These are phyloP conservation scores for Kradibia gibbosae DNA, from an alignment of 1,140 invertebrate genomes.

Conservation along the genomic window DNA sequence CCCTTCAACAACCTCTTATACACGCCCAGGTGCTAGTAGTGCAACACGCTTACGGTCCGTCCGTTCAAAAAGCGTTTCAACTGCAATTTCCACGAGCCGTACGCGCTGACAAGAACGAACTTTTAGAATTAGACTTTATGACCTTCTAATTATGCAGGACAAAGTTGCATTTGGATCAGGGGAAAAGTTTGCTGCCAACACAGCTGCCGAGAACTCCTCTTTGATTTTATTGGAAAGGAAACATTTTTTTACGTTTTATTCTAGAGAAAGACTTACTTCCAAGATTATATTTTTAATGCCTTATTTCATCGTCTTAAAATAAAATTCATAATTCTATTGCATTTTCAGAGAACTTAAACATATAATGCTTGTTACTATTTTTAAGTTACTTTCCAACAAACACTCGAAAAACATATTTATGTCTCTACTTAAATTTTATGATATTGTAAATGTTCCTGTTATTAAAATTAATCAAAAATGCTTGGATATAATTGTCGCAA, in stretches of 20 bases:
- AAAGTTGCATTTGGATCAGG: background rate
- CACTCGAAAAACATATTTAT: background rate
- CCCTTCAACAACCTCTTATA: background rate
- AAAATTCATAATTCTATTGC: constrained; percentile 9
- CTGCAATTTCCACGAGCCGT: constrained; percentile 22
- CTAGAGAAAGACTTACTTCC: background rate
- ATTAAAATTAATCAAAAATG: too few species aligned
- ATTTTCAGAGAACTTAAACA: background rate
- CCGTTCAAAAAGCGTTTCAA: constrained; percentile 24
- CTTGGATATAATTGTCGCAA: too few species aligned
- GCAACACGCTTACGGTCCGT: background rate
- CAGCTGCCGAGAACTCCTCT: background rate
- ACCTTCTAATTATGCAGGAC: constrained; percentile 38
- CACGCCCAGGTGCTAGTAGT: background rate
- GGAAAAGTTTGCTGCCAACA: constrained; percentile 28
- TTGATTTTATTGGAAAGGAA: background rate
- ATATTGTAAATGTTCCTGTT: too few species aligned
- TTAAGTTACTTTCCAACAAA: background rate
- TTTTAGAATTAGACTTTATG: constrained; percentile 36
- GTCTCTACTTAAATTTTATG: background rate
- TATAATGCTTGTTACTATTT: constrained; percentile 19
- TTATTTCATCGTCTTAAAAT: constrained; percentile 2
- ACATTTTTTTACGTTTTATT: background rate
- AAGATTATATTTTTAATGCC: constrained; percentile 26
- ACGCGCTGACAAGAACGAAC: constrained; percentile 17